These are phyloP conservation scores for Macrotus californicus DNA, from an alignment of 2,113 vertebrate genomes.

Conservation along the genomic window DNA sequence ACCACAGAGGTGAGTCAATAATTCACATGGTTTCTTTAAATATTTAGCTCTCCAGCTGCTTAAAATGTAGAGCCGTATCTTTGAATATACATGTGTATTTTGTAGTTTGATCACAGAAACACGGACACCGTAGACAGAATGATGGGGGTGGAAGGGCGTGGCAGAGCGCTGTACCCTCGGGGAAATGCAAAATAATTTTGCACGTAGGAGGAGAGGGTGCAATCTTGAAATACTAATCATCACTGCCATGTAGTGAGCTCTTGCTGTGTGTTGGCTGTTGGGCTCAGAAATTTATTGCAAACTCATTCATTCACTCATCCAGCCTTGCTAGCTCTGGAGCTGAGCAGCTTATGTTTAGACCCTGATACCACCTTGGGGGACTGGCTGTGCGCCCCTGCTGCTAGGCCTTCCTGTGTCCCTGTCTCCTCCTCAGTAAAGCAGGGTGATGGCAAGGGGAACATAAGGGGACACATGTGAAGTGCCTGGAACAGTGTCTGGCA, in stretches of 20 bases:
- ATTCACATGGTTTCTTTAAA: constrained; percentile 40
- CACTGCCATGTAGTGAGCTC: accelerated
- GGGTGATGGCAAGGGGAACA: neutral
- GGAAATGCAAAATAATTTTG: neutral
- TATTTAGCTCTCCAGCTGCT: constrained; percentile 35
- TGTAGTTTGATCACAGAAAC: neutral
- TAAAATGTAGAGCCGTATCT: neutral
- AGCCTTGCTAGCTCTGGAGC: neutral
- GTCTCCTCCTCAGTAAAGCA: neutral
- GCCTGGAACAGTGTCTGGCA: neutral
- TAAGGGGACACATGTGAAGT: accelerated
- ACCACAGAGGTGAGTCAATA: constrained; percentile 11
- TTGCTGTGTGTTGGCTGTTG: accelerated
- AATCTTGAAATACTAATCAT: neutral
- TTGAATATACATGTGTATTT: neutral
- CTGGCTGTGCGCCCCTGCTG: accelerated
- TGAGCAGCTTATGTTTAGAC: neutral
- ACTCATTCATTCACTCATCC: neutral
- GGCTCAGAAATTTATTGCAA: too few relatives aligned
- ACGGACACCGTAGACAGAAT: accelerated
- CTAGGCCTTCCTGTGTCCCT: neutral
- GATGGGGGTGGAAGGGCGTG: neutral
- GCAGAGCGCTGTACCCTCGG: neutral
- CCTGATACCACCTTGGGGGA: neutral
- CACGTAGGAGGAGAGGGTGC: neutral